Percentiles rank a stretch among this genome's conserved stretches.
Evolutionary conservation across 2,797 vertebrate genomes (phyloP).

Genomic region (Sciurus carolinensis): DNA sequence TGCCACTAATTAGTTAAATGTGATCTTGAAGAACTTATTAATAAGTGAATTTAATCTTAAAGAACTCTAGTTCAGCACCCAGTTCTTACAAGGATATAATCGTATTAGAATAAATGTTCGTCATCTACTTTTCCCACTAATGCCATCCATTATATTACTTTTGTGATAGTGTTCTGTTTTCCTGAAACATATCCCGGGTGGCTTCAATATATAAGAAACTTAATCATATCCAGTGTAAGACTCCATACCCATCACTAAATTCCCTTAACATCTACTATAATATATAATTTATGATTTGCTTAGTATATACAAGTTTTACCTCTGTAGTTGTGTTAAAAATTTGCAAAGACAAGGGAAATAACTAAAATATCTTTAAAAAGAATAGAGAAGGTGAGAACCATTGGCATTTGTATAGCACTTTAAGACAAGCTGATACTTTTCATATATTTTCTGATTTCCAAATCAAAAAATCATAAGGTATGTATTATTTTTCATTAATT

Average conservation of each 20-base stretch:
- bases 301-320: neutral
- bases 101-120: neutral
- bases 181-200: neutral
- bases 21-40: neutral
- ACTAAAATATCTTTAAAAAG: slow-evolving; percentile 1
- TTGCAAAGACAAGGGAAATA: neutral
- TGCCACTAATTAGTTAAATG: neutral
- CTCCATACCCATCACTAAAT: neutral
- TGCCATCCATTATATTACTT: neutral
- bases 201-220: neutral
- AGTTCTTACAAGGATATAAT: neutral
- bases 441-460: neutral
- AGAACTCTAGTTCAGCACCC: neutral
- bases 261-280: neutral
- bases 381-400: neutral
- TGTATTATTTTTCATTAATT: neutral
- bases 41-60: neutral
- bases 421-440: neutral
- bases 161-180: neutral
- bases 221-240: neutral
- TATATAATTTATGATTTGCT: neutral
- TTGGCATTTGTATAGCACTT: neutral
- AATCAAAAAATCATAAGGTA: neutral
- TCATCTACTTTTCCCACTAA: neutral
- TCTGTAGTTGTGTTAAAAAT: neutral